Evolutionary conservation across 2,113 vertebrate species (phyloP), one percentile per base, ranked within the genome.

Genomic region (Grallaria varia): DNA sequence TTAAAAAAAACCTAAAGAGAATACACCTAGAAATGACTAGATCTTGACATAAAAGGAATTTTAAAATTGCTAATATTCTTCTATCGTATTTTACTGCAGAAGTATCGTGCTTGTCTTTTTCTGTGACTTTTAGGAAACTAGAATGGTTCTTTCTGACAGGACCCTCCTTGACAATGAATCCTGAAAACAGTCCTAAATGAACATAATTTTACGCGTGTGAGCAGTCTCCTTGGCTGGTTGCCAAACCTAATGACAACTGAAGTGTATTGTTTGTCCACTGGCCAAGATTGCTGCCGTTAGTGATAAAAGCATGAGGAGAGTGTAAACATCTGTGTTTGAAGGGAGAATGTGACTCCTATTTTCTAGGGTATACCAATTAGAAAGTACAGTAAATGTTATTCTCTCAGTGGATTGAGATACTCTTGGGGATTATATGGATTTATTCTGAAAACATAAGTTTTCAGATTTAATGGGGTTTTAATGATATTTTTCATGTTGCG

Each of bases 221-320:
- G 87, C 59, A 64, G 60, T 52, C 73, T 81, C 28, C 35, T 37
- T 92, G 96, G 90, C 76, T 33, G 10, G 22, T 45, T 88, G 87
- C 93, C 82, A 90, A 14, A 49, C 73, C 49, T 64, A 92, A 93
- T 96, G 92, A 92, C 86, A 91, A 28, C 89, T 15, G 76, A 93
- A 96, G 88, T 89, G 87, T 81, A 25, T 75, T 92, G 90, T 96
- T 96, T 96, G 93, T 96, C 93, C 82, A 85, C 31, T 20, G 12
- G 94, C 92, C 94, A 96, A 91, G 87, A 94, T 94, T 97, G 79
- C 90, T 96, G 93, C 88, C 4, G 52, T 94, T 96, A 64, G 80
- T 93, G 95, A 96, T 96, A 96, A 95, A 95, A 94, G 86, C 79
- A 0, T 60, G 52, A 74, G 44, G 69, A 64, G 85, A 95, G 67